Base-by-base conservation (phyloP, 2,797 vertebrate species). In the Aulostomus chinensis region DNA sequence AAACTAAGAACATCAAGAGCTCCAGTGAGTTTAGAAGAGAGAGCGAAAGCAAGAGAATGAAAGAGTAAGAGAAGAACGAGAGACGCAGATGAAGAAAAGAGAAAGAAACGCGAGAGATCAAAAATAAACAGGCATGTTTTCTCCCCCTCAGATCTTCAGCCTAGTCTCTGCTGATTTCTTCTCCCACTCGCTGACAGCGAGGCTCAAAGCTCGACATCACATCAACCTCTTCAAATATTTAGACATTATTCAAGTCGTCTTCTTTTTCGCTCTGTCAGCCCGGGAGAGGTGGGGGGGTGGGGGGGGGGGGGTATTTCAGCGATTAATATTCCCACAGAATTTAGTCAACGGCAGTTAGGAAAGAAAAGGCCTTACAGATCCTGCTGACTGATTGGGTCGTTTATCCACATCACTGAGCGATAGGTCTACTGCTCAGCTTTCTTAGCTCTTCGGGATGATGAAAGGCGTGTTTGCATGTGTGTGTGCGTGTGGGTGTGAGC, bases 221-320 rank as follows among this genome's bases (percentile, higher is more conserved):
- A 84, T 85, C 85, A 84, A 61, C 74, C 79, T 83, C 84, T 79
- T 87, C 81, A 86, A 86, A 86, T 83, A 89, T 87, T 87, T 86
- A 87, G 76, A 87, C 79, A 68, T 81, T 77, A 75, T 77, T 82
- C 55, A 71, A 81, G 40, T 71, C 24, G 40, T 77, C 69, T 65
- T 64, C 58, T 58, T 68, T 70, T 32, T 41, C 14, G 14, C 58
- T 58, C 52, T 46, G 73, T 75, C 73, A 70, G 41, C 29, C 39
- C 4, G 30, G 14, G 55, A 50, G 67, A 62, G 24, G 69, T 9
- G 35, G 71, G 72, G 59, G 54, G n/a, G n/a, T n/a, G n/a, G n/a
- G n/a, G n/a, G n/a, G n/a, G n/a, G n/a, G n/a, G n/a, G 67, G 55
- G 52, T 24, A 53, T 65, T 68, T 66, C 58, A 60, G 46, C 61